These are phyloP conservation scores for Limosa lapponica DNA, from an alignment of 2,797 vertebrate species.

Conservation along the genomic window DNA sequence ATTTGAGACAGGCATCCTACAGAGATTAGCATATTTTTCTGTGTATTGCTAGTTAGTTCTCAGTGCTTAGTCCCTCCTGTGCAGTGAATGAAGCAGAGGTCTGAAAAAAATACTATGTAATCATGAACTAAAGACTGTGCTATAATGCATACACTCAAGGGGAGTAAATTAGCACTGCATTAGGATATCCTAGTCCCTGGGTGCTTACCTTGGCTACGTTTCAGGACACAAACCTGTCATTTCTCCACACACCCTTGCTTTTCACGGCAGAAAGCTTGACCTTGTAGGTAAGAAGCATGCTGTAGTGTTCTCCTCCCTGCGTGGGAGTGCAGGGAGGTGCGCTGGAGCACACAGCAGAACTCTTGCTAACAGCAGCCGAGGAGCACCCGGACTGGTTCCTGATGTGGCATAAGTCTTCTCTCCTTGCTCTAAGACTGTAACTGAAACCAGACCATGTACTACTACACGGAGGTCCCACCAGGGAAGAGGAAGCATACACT, in stretches of 20 bases:
- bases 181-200: not conserved
- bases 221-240: not conserved
- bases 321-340: not conserved
- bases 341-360: not conserved
- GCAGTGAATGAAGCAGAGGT: not conserved
- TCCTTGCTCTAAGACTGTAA: accelerated
- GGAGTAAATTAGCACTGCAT: not conserved
- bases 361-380: not conserved
- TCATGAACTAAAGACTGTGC: not conserved
- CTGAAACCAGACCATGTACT: not conserved
- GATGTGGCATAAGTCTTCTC: accelerated
- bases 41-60: not conserved
- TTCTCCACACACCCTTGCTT: not conserved
- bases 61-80: not conserved
- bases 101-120: not conserved
- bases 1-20: not conserved
- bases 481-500: not conserved
- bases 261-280: not conserved
- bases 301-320: accelerated
- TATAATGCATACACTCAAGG: not conserved
- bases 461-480: not conserved
- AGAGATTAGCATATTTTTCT: not conserved
- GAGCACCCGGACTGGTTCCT: not conserved
- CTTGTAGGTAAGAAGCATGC: accelerated
- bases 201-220: not conserved